These are phyloP conservation scores for Hypselothyrea guttata DNA, from an alignment of 2,888 invertebrate species.

Conservation along the genomic window DNA sequence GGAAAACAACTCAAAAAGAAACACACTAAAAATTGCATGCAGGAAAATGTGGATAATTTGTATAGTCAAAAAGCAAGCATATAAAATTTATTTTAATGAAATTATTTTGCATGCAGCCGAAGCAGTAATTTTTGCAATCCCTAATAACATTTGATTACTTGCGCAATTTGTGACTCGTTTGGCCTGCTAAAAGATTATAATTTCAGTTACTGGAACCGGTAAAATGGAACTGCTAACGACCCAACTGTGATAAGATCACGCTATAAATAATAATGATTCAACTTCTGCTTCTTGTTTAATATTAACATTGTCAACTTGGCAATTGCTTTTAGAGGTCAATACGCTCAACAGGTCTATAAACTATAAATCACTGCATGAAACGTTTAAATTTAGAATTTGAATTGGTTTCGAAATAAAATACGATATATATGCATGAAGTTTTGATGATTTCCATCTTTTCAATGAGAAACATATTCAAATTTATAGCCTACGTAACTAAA, in stretches of 20 bases:
- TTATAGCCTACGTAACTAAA: neutral
- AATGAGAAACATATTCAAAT: neutral
- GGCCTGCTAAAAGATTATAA: constrained; percentile 11
- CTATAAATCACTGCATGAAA: neutral
- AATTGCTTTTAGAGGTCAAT: neutral
- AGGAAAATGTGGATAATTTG: constrained; percentile 4
- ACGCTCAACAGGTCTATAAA: neutral
- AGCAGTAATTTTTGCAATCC: constrained; percentile 18
- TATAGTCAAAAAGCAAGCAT: too few relatives aligned
- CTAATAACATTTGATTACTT: constrained; percentile 31
- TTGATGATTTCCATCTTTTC: neutral
- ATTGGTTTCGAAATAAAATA: too few relatives aligned
- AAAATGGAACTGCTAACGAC: neutral
- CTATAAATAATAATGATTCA: neutral
- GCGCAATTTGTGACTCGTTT: constrained; percentile 32
- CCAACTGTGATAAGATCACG: neutral
- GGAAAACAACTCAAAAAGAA: constrained; percentile 1
- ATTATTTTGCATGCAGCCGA: constrained; percentile 8
- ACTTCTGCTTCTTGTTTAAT: constrained; percentile 4
- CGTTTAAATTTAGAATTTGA: neutral
- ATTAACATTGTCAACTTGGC: constrained; percentile 1
- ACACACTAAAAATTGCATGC: neutral
- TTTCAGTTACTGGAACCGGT: constrained; percentile 2
- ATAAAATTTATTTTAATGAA: neutral
- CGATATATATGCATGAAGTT: too few relatives aligned